These are phyloP conservation scores for Leptopilina drosophilae DNA, from an alignment of 2,888 invertebrate species.

Conservation along the genomic window DNA sequence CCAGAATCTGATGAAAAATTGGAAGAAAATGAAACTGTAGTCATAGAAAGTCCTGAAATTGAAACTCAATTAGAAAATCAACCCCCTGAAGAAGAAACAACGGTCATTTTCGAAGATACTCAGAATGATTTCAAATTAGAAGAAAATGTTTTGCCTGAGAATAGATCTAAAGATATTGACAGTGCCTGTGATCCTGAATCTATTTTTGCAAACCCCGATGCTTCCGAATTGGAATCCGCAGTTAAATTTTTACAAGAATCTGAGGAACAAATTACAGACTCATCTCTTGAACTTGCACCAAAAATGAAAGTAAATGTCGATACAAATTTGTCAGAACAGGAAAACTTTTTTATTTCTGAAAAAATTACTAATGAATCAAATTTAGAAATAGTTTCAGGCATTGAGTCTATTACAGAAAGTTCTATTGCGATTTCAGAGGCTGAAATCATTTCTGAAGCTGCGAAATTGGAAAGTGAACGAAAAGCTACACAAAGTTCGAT, in stretches of 20 bases:
- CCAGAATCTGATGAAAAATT: conserved; percentile 16
- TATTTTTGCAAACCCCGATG: conserved; percentile 63
- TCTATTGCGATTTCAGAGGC: conserved; percentile 74
- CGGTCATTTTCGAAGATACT: neutral
- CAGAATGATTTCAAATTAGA: conserved; percentile 8
- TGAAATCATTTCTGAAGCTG: conserved; percentile 74
- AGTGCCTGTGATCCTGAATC: conserved; percentile 43
- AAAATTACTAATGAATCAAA: conserved; percentile 63
- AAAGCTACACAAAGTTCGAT: conserved; percentile 61
- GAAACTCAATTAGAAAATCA: neutral
- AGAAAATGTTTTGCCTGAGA: conserved; percentile 39
- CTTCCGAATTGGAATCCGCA: conserved; percentile 72
- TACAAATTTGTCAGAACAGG: conserved; percentile 57
- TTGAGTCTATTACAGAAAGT: conserved; percentile 62
- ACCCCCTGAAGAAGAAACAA: neutral
- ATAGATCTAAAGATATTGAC: conserved; percentile 57
- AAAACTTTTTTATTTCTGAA: conserved; percentile 63
- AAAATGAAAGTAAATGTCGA: conserved; percentile 63
- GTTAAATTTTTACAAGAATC: conserved; percentile 74
- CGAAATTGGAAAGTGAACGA: conserved; percentile 71
- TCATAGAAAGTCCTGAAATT: conserved; percentile 2
- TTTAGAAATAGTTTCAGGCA: conserved; percentile 61
- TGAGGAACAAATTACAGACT: conserved; percentile 76
- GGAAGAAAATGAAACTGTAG: conserved; percentile 9
- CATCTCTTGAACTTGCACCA: conserved; percentile 68